phyloP scores from a whole-genome alignment of 2,797 vertebrate species.

The Graptemys geographica region DNA sequence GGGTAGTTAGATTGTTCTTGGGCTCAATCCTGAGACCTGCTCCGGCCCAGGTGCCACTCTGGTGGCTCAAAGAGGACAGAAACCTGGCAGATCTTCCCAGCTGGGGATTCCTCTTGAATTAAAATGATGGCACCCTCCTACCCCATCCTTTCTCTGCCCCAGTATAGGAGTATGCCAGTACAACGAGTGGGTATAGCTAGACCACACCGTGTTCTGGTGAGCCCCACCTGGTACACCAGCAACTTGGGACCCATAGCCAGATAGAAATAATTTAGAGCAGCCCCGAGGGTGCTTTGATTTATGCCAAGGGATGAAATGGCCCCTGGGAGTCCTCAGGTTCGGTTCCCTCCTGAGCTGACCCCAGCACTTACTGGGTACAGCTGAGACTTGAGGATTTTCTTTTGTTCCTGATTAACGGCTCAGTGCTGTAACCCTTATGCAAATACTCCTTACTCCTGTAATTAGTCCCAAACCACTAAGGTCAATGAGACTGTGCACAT shows the following conservation, averaged over 20 bases:
- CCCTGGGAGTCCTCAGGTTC: constrained; percentile 23
- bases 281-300: not conserved
- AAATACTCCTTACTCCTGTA: constrained; percentile 23
- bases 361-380: not conserved
- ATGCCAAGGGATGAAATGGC: constrained; percentile 47
- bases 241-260: constrained; percentile 19
- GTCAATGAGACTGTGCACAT: constrained; percentile 44
- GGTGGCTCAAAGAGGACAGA: not conserved
- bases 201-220: not conserved
- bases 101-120: not conserved
- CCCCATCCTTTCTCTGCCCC: not conserved
- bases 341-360: not conserved
- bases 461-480: constrained; percentile 27
- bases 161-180: not conserved
- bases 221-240: constrained; percentile 9
- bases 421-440: not conserved
- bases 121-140: not conserved
- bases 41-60: not conserved
- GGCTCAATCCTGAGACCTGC: not conserved
- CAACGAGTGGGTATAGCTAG: not conserved
- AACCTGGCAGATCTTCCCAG: not conserved
- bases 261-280: constrained; percentile 34
- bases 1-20: constrained; percentile 34
- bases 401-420: not conserved
- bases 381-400: not conserved